Evolutionary conservation across 2,797 vertebrate genomes (phyloP).

Genomic region (Dipus sagitta): DNA sequence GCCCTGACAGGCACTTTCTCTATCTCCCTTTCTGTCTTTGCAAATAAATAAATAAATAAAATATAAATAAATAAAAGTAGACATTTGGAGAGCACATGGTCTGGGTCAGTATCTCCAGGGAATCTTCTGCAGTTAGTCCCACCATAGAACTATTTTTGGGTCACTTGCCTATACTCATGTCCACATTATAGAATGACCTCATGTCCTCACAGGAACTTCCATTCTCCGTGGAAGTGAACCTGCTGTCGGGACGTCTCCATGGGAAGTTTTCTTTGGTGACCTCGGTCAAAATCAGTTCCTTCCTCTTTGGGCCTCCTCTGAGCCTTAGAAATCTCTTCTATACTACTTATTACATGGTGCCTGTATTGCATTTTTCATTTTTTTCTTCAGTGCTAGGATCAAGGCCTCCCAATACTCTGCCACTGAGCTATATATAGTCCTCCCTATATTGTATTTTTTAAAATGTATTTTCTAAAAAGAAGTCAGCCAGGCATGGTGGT

Average conservation of each 20-base stretch:
- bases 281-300: neutral
- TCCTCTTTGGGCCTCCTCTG: neutral
- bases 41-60: no score
- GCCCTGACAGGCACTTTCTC: no score
- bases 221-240: neutral
- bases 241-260: neutral
- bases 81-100: neutral
- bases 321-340: neutral
- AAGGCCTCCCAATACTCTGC: neutral
- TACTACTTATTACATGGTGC: neutral
- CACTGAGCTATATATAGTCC: neutral
- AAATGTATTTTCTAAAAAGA: neutral
- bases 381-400: neutral
- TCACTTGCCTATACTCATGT: neutral
- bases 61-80: neutral
- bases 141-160: neutral
- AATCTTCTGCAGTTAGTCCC: neutral
- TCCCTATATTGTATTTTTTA: neutral
- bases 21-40: no score
- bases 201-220: fast-evolving
- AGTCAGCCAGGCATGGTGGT: no score
- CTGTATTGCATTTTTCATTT: neutral
- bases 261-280: neutral
- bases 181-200: neutral
- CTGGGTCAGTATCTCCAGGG: neutral